Conservation (phyloP, 2,888 invertebrate genomes). For the Tanypteryx hageni region DNA sequence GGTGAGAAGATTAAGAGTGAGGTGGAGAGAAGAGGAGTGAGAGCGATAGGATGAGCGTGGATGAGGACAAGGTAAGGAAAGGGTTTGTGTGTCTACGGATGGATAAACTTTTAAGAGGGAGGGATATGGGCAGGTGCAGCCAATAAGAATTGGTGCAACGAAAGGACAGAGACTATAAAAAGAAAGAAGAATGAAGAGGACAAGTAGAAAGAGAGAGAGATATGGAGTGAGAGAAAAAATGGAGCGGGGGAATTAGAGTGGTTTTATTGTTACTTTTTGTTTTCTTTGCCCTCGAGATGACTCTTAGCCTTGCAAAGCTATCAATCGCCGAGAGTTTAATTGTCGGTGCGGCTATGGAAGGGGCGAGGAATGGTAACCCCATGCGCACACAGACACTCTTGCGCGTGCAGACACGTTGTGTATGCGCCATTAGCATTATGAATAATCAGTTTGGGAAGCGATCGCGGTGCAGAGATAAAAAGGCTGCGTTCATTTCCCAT, state of each 20-base stretch:
- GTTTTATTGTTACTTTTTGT: background rate
- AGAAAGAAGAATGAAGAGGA: background rate
- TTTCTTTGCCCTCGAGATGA: background rate
- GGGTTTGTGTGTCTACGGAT: background rate
- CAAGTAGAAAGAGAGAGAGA: background rate
- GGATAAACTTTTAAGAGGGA: background rate
- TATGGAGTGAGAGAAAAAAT: background rate
- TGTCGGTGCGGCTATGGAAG: background rate
- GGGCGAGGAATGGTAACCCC: background rate
- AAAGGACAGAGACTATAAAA: background rate
- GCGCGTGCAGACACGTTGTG: constrained; percentile 16
- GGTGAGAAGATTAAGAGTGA: background rate
- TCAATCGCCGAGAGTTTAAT: constrained; percentile 28
- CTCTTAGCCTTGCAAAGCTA: background rate
- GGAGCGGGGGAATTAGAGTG: background rate
- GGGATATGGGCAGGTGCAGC: background rate
- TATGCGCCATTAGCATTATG: constrained; percentile 58
- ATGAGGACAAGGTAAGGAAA: background rate
- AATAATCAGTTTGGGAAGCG: constrained; percentile 59
- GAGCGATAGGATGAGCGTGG: background rate
- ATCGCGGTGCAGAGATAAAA: constrained; percentile 35
- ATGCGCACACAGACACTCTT: background rate
- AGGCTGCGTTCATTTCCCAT: constrained; percentile 56
- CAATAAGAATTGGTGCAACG: background rate
- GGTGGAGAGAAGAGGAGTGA: constrained; percentile 9